Base-by-base conservation (phyloP, 2,888 invertebrate genomes). In the Lepidochrysops patricia region DNA sequence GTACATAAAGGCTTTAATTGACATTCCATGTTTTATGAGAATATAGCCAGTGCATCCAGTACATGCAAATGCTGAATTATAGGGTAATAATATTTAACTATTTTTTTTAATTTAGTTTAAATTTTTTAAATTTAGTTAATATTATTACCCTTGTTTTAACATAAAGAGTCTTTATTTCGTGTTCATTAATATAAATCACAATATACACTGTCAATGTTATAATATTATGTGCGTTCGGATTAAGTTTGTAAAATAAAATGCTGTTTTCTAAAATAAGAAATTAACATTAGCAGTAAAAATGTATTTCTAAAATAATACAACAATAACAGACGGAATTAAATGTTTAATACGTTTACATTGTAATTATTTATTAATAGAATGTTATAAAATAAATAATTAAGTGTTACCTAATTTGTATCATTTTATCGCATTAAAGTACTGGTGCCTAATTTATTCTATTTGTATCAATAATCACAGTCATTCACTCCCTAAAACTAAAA, bases 401-500 rank as follows among this genome's bases (percentile, higher is more conserved):
- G 19, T 23, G 19, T 43, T 19, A 23, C 23, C 43, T 23, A 43
- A 43, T 1, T 19, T 23, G 9, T 43, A 19, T 43, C 2, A 12
- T 43, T 43, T 7, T 9, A 12, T 19, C n/a, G n/a, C n/a, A n/a
- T n/a, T n/a, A n/a, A n/a, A n/a, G n/a, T n/a, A n/a, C n/a, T n/a
- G n/a, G n/a, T n/a, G n/a, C n/a, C n/a, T n/a, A n/a, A n/a, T 37
- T 43, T 9, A 2, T 19, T 43, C 6, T 43, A 9, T 43, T 43
- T 12, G 43, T 54, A 23, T 25, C 37, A 43, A 29, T 65, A 69
- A 68, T 66, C 66, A 66, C 66, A 66, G 63, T 61, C 62, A 63
- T 62, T 59, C 59, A 62, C 48, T 27, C 32, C 26, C 48, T 57
- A 57, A 12, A 27, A 35, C 57, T 50, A 43, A 35, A 57, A 48